Base-by-base conservation (phyloP, 2,113 vertebrate species). In the Opisthocomus hoazin region DNA sequence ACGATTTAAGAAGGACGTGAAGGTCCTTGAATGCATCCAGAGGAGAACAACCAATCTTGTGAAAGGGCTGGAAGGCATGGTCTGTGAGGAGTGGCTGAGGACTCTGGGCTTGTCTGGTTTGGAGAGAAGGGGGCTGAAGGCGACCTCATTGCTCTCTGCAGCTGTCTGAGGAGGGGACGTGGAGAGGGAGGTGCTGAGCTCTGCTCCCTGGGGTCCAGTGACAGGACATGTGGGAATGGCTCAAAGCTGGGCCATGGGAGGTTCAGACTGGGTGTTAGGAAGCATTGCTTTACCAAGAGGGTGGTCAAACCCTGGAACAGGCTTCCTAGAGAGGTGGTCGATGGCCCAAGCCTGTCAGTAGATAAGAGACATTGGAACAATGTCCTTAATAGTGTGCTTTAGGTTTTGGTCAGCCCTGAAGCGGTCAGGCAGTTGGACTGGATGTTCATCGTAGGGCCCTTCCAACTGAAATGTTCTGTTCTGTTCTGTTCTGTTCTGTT, bases 141-240 rank as follows among this genome's bases (percentile, higher is more conserved):
- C 2, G 2, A 26, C 45, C n/a, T 77, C 15, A 23, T 30, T 20
- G 54, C 54, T 75, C 48, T 51, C 48, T 9, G 10, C 26, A 30
- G 26, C 48, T 70, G 51, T 48, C 68, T 29, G 41, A 57, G 39
- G 13, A 45, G 39, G 23, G 39, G 32, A 45, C 0, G 10, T n/a
- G 54, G 23, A 75, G 32, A 45, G 7, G 41, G 41, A 58, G 34
- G 41, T 58, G 54, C 41, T 46, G 41, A 75, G 5, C 73, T 45
- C 24, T 46, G 45, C 13, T 22, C 32, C 18, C 32, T 16, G 32
- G 54, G 0, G 12, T 8, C 54, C 54, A 36, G 54, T 7, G 41
- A 36, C 2, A 58, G 54, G 18, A 46, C 2, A 1, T 0, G 0
- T 30, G 26, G 43, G 54, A 48, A 24, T 6, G 34, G 34, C 0